These are phyloP conservation scores for Meta bourneti DNA, from an alignment of 2,888 invertebrate species.

Conservation along the genomic window DNA sequence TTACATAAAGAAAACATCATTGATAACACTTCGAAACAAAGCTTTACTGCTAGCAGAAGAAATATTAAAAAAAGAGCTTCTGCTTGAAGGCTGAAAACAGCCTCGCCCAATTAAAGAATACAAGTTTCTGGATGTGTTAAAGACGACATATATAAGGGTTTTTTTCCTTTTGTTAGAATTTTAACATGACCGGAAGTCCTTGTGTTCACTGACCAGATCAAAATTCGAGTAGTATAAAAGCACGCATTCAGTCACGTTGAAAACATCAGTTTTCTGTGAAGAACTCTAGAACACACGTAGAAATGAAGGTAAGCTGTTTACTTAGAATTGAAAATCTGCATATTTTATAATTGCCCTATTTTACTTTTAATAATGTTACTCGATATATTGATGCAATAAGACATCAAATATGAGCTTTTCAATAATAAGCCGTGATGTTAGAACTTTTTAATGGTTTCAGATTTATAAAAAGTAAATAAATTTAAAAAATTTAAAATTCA, in stretches of 20 bases:
- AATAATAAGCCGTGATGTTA: too few relatives aligned
- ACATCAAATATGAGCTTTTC: too few relatives aligned
- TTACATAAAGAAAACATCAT: neutral
- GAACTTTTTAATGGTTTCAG: too few relatives aligned
- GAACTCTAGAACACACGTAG: neutral
- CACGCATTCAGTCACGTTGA: too few relatives aligned
- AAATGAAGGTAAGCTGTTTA: too few relatives aligned
- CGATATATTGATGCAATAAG: too few relatives aligned
- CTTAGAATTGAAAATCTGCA: too few relatives aligned
- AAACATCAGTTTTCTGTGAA: too few relatives aligned
- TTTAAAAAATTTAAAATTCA: too few relatives aligned
- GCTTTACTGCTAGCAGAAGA: neutral
- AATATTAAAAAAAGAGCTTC: neutral
- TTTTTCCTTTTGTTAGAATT: constrained; percentile 37
- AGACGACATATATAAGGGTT: neutral
- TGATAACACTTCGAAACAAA: neutral
- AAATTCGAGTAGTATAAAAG: neutral
- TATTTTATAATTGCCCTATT: too few relatives aligned
- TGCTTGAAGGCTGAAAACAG: neutral
- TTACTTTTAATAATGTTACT: too few relatives aligned
- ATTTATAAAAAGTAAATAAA: too few relatives aligned
- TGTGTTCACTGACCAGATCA: constrained; percentile 16
- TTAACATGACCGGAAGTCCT: constrained; percentile 22
- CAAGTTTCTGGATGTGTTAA: neutral
- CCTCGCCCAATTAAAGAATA: constrained; percentile 22